Evolutionary conservation across 2,113 vertebrate genomes (phyloP).

Genomic region (Oryzias curvinotus): DNA sequence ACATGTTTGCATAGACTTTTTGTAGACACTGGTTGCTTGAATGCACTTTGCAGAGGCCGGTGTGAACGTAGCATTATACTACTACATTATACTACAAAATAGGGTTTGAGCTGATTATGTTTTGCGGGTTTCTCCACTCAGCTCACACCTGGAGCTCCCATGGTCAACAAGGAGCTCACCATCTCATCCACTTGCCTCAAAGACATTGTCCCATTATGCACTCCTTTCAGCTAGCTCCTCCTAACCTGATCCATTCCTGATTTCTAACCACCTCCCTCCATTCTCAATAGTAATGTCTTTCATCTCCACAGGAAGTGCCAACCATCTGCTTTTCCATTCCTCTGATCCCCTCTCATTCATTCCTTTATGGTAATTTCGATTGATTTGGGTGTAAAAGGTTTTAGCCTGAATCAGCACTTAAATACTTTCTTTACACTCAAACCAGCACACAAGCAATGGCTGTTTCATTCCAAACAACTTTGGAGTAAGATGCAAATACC

Average conservation of each 20-base stretch:
- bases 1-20: no score
- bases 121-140: background rate
- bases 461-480: conserved; percentile 28
- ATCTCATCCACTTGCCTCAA: conserved; percentile 36
- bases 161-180: conserved; percentile 51
- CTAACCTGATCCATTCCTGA: conserved; percentile 43
- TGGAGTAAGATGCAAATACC: conserved; percentile 26
- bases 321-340: conserved; percentile 44
- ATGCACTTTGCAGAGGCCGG: no score
- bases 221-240: conserved; percentile 37
- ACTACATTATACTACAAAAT: no score
- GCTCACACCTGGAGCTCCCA: conserved; percentile 31
- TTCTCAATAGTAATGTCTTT: conserved; percentile 43
- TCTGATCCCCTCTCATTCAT: conserved; percentile 39
- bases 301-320: conserved; percentile 32
- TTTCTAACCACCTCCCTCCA: conserved; percentile 18
- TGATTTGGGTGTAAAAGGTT: conserved; percentile 54
- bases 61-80: no score
- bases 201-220: conserved; percentile 59
- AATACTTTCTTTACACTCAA: conserved; percentile 24
- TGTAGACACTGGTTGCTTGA: no score
- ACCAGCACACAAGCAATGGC: conserved; percentile 23
- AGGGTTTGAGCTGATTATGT: no score
- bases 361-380: conserved; percentile 59
- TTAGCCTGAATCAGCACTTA: conserved; percentile 53